Evolutionary conservation across 2,113 vertebrate genomes (phyloP).

Genomic region (Apus apus): DNA sequence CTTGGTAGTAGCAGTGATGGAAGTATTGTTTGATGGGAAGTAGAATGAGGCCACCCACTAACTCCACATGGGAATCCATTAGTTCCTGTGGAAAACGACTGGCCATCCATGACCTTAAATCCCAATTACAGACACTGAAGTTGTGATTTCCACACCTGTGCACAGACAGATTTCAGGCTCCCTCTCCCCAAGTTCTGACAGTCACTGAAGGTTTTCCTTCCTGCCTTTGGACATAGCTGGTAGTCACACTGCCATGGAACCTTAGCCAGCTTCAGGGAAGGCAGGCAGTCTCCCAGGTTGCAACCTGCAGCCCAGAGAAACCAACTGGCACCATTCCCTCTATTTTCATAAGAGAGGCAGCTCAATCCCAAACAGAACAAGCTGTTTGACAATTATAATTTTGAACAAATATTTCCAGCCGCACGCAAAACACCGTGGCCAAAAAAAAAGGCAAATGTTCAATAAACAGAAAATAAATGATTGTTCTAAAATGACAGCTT

Average conservation of each 20-base stretch:
- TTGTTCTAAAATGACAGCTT: slow-evolving; percentile 65
- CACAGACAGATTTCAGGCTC: not conserved
- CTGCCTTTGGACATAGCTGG: not conserved
- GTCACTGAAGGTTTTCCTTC: not conserved
- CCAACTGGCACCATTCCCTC: not conserved
- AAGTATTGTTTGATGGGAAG: not conserved
- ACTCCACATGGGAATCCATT: not conserved
- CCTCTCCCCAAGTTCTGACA: not conserved
- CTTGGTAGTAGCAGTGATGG: not conserved
- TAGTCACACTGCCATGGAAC: fast-evolving
- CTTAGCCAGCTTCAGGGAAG: not conserved
- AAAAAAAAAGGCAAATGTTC: slow-evolving; percentile 34
- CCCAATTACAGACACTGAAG: not conserved
- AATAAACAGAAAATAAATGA: slow-evolving; percentile 57
- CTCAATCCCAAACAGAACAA: not conserved
- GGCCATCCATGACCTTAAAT: not conserved
- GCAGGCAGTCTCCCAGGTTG: not conserved
- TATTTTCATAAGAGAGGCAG: not conserved
- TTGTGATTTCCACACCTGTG: not conserved
- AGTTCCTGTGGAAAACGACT: not conserved
- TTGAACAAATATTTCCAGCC: slow-evolving; percentile 63
- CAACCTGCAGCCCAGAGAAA: not conserved
- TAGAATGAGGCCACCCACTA: not conserved
- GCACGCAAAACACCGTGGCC: slow-evolving; percentile 18
- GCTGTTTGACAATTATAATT: slow-evolving; percentile 31